Base-by-base conservation (phyloP, 2,888 invertebrate species). In the Reticulitermes lucifugus region DNA sequence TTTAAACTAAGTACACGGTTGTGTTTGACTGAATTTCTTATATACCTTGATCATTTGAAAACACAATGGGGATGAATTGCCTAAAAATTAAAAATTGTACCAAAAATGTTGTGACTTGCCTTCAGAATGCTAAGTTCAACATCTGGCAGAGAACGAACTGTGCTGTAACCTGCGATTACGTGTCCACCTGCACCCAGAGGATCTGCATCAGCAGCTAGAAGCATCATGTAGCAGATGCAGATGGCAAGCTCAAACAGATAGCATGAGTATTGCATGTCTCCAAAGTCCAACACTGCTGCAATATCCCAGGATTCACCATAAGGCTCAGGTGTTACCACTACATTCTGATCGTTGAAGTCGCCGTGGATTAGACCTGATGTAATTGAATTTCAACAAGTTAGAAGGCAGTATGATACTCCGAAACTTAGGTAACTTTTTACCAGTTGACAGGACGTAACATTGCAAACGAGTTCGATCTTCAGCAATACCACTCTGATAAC, bases 291-390 rank as follows among this genome's bases (percentile, higher is more conserved):
- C 82, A 98, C 91, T 95, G 96, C 2, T 92, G 90, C 14, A 2
- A 87, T 35, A 35, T 84, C 35, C 86, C 86, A 86, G 18, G 71
- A 51, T 6, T 41, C 65, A 35, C 77, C 71, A 25, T 25, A 35
- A 10, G 88, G 25, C 14, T 60, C 46, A 4, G 35, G 83, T 0
- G n/a, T 12, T 10, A 96, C 94, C 9, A 98, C 89, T 7, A 98
- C 93, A 90, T 98, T 98, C 90, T 96, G 96, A 89, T 98, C 98
- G 90, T 98, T 98, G 86, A 96, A 93, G 89, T 98, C 98, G 0
- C 98, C 98, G 89, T 98, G 98, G 86, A 98, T 96, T 9, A 96
- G 87, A 89, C 93, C 92, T 92, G 18, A 5, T 0, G 18, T 9
- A 55, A 46, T 12, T 46, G 12, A 46, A 12, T 46, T 46, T 46